phyloP scores from a whole-genome alignment of 2,888 invertebrate genomes.

The Gnatocerus cornutus region DNA sequence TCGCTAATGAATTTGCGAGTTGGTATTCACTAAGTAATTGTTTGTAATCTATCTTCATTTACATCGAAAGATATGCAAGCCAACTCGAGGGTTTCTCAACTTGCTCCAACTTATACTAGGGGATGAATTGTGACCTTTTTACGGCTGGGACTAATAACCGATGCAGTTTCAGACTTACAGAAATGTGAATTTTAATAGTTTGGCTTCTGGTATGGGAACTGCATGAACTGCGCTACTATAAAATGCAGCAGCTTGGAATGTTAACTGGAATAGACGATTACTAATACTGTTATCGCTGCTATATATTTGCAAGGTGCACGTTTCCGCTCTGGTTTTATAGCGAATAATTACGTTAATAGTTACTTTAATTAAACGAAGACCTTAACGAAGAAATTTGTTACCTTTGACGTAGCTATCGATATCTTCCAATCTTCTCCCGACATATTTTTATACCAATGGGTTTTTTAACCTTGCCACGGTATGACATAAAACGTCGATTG shows the following conservation, averaged over 20 bases:
- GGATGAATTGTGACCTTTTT: conserved; percentile 9
- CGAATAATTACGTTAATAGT: conserved; percentile 13
- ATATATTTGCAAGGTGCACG: conserved; percentile 32
- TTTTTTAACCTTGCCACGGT: not conserved
- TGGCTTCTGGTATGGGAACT: conserved; percentile 14
- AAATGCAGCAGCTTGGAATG: conserved; percentile 38
- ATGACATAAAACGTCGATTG: too few species aligned
- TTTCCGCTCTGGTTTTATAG: conserved; percentile 20
- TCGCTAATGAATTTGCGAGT: conserved; percentile 53
- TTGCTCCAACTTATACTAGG: not conserved
- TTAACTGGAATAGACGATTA: conserved; percentile 38
- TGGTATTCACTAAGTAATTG: conserved; percentile 45
- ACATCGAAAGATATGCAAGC: conserved; percentile 35
- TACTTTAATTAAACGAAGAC: conserved; percentile 28
- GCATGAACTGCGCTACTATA: conserved; percentile 18
- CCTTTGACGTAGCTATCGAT: not conserved
- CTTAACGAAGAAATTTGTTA: conserved; percentile 1
- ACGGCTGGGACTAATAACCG: conserved; percentile 11
- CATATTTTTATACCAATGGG: not conserved
- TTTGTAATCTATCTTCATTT: conserved; percentile 45
- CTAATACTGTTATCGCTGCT: conserved; percentile 33
- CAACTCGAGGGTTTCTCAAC: conserved; percentile 10
- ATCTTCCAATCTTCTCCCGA: not conserved
- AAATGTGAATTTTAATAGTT: conserved; percentile 20
- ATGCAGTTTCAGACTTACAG: conserved; percentile 1